These are phyloP conservation scores for Melanargia galathea DNA, from an alignment of 2,888 invertebrate genomes.

Conservation along the genomic window DNA sequence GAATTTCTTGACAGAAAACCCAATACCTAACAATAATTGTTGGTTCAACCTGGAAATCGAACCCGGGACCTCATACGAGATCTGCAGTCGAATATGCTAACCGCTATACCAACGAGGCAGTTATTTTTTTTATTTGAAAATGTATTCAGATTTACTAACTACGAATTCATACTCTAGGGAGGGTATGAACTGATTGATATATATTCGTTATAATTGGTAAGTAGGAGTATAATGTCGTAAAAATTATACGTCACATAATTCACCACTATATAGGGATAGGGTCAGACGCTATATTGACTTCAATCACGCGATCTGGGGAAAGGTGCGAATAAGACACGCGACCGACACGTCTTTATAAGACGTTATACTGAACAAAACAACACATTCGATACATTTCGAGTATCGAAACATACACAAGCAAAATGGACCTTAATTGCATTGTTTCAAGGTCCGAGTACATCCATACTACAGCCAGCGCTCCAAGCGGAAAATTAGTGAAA, in stretches of 20 bases:
- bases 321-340: slow-evolving; percentile 34
- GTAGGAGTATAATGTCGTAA: slow-evolving; percentile 58
- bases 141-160: no score
- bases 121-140: background rate
- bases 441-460: no score
- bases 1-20: no score
- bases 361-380: background rate
- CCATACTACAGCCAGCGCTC: no score
- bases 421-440: background rate
- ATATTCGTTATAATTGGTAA: slow-evolving; percentile 55
- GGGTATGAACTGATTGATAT: slow-evolving; percentile 7
- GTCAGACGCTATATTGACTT: slow-evolving; percentile 60
- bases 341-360: slow-evolving; percentile 23
- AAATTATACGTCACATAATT: slow-evolving; percentile 46
- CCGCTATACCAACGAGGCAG: no score
- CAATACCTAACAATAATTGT: no score
- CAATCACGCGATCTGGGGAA: slow-evolving; percentile 46
- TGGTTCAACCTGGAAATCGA: no score
- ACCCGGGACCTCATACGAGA: no score
- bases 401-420: no score
- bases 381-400: no score
- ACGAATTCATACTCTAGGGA: background rate
- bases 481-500: no score
- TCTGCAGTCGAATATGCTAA: no score
- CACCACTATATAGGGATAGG: slow-evolving; percentile 54